phyloP scores from a whole-genome alignment of 2,888 invertebrate species.

The Cheilosia urbana region DNA sequence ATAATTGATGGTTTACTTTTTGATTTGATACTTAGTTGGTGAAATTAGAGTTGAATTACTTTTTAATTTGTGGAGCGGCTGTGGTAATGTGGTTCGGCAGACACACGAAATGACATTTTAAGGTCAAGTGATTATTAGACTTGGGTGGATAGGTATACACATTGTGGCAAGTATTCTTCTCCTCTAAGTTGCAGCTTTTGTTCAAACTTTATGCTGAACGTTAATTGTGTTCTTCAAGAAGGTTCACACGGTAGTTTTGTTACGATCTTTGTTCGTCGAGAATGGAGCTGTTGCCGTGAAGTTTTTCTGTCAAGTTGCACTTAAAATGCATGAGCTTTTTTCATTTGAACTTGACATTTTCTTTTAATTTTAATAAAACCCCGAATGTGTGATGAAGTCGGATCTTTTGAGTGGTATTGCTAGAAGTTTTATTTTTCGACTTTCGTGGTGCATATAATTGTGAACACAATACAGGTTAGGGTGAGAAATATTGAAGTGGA shows the following conservation, averaged over 20 bases:
- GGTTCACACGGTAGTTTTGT: conserved; percentile 7
- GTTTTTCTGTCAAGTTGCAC: not conserved
- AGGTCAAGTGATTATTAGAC: conserved; percentile 36
- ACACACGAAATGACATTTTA: conserved; percentile 37
- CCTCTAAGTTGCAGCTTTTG: not conserved
- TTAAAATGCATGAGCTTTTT: not conserved
- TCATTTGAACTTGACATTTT: conserved; percentile 18
- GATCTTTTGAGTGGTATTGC: conserved; percentile 9
- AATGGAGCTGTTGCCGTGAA: not conserved
- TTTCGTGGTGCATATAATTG: too few species aligned
- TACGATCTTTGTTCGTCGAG: not conserved
- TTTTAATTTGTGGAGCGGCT: conserved; percentile 27
- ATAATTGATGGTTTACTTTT: conserved; percentile 48
- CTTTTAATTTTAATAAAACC: conserved; percentile 12
- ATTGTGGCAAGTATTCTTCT: not conserved
- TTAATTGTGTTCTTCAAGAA: not conserved
- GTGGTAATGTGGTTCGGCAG: conserved; percentile 2
- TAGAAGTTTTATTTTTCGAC: not conserved
- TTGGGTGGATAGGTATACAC: not conserved
- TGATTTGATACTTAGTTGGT: conserved; percentile 41
- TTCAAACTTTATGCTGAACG: not conserved
- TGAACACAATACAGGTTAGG: too few species aligned
- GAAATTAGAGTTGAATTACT: conserved; percentile 62
- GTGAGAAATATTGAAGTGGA: too few species aligned
- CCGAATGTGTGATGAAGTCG: not conserved